phyloP scores from a whole-genome alignment of 1,140 invertebrate species.

The Chironomus tepperi region DNA sequence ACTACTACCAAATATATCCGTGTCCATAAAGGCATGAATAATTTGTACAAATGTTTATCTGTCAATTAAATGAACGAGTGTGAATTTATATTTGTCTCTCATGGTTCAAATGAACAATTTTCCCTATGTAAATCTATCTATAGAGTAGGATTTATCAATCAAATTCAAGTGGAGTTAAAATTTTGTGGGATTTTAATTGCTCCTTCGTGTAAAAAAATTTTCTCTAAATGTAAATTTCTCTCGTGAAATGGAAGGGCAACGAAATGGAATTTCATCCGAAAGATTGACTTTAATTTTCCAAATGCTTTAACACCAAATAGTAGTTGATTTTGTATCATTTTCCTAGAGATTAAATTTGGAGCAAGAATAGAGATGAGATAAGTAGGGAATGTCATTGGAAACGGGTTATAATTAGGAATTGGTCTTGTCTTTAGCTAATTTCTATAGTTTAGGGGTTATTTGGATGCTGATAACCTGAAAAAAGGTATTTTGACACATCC shows the following conservation, averaged over 20 bases:
- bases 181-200: constrained; percentile 22
- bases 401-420: too few species aligned
- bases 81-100: constrained; percentile 23
- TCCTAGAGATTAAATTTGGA: background rate
- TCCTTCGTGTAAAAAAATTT: background rate
- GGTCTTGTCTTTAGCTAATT: too few species aligned
- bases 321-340: background rate
- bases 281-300: constrained; percentile 23
- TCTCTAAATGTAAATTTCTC: background rate
- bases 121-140: background rate
- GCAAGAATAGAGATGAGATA: background rate
- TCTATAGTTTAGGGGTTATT: too few species aligned
- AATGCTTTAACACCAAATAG: constrained; percentile 4
- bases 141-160: background rate
- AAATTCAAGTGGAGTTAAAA: background rate
- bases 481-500: too few species aligned
- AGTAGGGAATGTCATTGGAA: too few species aligned
- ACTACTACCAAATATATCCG: background rate
- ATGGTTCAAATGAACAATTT: background rate
- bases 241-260: background rate
- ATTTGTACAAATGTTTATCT: constrained; percentile 23
- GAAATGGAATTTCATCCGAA: background rate
- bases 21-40: constrained; percentile 3
- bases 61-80: constrained; percentile 24
- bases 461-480: too few species aligned